Base-by-base conservation (phyloP, 2,888 invertebrate genomes). In the Chorisops tibialis region DNA sequence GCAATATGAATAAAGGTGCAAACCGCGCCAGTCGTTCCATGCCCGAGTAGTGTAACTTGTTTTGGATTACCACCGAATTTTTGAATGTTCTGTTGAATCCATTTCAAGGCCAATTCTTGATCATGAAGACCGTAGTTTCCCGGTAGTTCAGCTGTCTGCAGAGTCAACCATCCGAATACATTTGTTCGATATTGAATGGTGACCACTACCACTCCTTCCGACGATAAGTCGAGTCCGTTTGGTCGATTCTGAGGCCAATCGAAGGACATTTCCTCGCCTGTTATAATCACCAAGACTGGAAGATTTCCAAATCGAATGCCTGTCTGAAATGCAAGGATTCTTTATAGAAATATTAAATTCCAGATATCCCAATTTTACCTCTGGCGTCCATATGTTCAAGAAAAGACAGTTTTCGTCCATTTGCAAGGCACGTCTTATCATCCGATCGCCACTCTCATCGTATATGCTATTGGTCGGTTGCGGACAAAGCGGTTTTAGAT, bases 91-190 rank as follows among this genome's bases (percentile, higher is more conserved):
- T 88, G 85, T 64, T 85, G 83, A 2, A 89, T 81, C 91, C 91
- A 90, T 47, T 86, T 71, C 61, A 96, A 77, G 0, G 90, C 92
- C 74, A 92, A 78, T 70, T 88, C 86, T 72, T 95, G 93, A 76
- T 96, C 95, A 68, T 89, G 84, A 54, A 96, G 77, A 1, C 93
- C 94, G 63, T 91, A 85, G 76, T 96, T 96, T 0, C 95, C 94
- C 0, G 89, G 84, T 3, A 76, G 61, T 37, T 74, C 72, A 22
- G 65, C 62, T 24, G 65, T 69, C 5, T 71, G 70, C 12, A 75
- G 39, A 85, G 84, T 67, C 65, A 88, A 83, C 78, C 87, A 88
- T 4, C 86, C 87, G 67, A 89, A 84, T 24, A 88, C 80, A 70
- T 89, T 87, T 35, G 85, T 81, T 30, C 90, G 82, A 74, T 87